These are phyloP conservation scores for Heterotis niloticus DNA, from an alignment of 2,113 vertebrate genomes.

Conservation along the genomic window DNA sequence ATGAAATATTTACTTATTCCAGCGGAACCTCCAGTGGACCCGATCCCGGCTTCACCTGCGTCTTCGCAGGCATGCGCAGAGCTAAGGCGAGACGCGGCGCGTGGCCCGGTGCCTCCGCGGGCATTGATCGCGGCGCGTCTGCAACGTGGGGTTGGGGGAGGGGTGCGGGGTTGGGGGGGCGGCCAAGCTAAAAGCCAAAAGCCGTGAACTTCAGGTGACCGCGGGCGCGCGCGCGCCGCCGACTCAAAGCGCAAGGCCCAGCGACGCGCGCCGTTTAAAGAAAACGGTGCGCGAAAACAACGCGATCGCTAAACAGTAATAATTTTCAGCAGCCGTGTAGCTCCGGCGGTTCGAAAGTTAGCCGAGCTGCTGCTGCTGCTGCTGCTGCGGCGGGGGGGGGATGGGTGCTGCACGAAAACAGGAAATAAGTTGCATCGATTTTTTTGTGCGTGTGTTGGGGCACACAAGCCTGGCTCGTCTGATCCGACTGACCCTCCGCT, in stretches of 20 bases:
- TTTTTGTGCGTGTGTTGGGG: slow-evolving; percentile 50
- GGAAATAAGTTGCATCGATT: slow-evolving; percentile 26
- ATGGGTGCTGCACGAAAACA: slow-evolving; percentile 16
- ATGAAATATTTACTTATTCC: too few species aligned
- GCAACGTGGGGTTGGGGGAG: slow-evolving; percentile 73
- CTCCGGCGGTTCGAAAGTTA: slow-evolving; percentile 29
- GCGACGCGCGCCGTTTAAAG: slow-evolving; percentile 42
- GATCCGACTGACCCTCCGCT: slow-evolving; percentile 87
- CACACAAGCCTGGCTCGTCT: slow-evolving; percentile 67
- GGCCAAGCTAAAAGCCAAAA: slow-evolving; percentile 48
- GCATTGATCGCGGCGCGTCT: slow-evolving; percentile 74
- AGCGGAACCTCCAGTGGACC: slow-evolving; percentile 66
- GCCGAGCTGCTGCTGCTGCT: slow-evolving; percentile 5
- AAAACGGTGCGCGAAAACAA: not conserved
- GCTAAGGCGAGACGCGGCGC: slow-evolving; percentile 31
- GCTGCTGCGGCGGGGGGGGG: slow-evolving; percentile 13
- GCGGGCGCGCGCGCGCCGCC: slow-evolving; percentile 69
- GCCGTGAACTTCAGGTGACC: slow-evolving; percentile 96
- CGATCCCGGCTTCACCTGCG: slow-evolving; percentile 57
- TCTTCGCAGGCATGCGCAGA: slow-evolving; percentile 61
- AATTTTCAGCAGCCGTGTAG: slow-evolving; percentile 52
- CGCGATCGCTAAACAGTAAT: slow-evolving; percentile 6
- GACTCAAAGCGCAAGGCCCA: slow-evolving; percentile 58
- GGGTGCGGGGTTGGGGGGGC: slow-evolving; percentile 59
- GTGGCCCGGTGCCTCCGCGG: not conserved